Conservation (phyloP, 1,140 invertebrate genomes). For the Spodoptera frugiperda region DNA sequence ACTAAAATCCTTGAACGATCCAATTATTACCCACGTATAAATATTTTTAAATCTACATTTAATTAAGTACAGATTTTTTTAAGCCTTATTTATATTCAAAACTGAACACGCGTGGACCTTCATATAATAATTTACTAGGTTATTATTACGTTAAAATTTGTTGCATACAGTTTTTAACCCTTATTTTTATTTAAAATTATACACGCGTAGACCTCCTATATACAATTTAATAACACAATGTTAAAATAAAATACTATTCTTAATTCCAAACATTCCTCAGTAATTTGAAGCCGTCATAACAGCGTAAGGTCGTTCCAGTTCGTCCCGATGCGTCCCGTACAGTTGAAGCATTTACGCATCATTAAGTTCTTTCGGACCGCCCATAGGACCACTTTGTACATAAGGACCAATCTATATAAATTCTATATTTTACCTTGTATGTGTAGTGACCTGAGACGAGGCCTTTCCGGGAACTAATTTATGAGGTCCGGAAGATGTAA, state of each 20-base stretch:
- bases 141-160: too few relatives aligned
- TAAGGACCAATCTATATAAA: constrained; percentile 37
- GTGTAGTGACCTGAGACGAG: constrained; percentile 38
- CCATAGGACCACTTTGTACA: constrained; percentile 39
- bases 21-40: too few relatives aligned
- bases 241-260: background rate
- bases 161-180: too few relatives aligned
- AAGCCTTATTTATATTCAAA: too few relatives aligned
- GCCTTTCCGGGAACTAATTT: constrained; percentile 35
- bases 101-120: too few relatives aligned
- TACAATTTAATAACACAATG: too few relatives aligned
- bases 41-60: too few relatives aligned
- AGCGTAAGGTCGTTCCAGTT: constrained; percentile 12
- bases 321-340: constrained; percentile 31
- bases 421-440: constrained; percentile 41
- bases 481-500: constrained; percentile 28
- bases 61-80: too few relatives aligned
- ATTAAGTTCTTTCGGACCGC: constrained; percentile 47
- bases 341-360: constrained; percentile 43
- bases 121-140: too few relatives aligned
- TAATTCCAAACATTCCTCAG: background rate
- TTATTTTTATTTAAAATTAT: too few relatives aligned
- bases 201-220: too few relatives aligned
- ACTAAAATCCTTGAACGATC: too few relatives aligned
- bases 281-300: constrained; percentile 36